Conservation (phyloP, 2,113 vertebrate genomes). For the Pelusios castaneus region DNA sequence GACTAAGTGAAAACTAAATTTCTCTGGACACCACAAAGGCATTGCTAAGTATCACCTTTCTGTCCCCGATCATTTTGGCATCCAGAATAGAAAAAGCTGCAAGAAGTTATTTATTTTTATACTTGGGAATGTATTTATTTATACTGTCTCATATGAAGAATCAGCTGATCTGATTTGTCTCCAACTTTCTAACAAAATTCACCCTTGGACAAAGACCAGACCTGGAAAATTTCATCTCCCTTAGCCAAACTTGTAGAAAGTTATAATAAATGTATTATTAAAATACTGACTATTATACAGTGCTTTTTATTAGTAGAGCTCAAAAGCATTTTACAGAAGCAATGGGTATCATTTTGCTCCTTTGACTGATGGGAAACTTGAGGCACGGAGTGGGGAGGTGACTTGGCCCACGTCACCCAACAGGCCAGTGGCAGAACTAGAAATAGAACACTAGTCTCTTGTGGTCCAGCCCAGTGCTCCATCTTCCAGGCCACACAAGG, state of each 20-base stretch:
- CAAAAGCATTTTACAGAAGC: background rate
- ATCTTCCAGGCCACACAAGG: background rate
- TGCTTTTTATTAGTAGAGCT: background rate
- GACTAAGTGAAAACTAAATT: background rate
- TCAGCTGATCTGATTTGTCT: background rate
- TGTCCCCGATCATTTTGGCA: background rate
- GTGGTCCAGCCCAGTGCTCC: background rate
- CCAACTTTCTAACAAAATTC: conserved; percentile 12
- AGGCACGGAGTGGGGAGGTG: background rate
- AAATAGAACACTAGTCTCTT: background rate
- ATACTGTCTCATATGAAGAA: background rate
- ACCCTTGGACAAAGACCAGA: background rate
- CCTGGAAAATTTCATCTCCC: background rate
- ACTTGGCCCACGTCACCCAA: background rate
- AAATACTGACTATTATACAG: background rate
- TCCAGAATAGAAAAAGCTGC: background rate
- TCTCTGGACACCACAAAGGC: background rate
- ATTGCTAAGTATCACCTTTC: background rate
- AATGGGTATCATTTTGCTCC: background rate
- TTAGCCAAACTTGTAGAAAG: conserved; percentile 41
- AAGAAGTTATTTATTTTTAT: background rate
- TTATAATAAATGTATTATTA: background rate
- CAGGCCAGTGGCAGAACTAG: background rate
- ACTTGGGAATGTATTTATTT: background rate
- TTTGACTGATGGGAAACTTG: background rate